Evolutionary conservation across 2,113 vertebrate genomes (phyloP).

Genomic region (Atrichornis clamosus): DNA sequence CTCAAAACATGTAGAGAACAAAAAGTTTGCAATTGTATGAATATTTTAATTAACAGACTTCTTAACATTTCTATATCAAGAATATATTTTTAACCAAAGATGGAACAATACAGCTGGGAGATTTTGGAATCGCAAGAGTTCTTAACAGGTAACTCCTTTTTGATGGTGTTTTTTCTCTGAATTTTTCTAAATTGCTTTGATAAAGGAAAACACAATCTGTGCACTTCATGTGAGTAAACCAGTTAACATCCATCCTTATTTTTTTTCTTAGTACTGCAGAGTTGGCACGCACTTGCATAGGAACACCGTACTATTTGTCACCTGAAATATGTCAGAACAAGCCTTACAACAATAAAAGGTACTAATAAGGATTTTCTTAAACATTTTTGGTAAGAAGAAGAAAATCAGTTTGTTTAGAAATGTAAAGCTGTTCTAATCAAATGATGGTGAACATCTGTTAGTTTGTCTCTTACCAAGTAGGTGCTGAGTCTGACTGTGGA

Average conservation of each 20-base stretch:
- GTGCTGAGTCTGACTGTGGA: neutral
- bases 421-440: neutral
- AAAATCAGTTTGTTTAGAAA: neutral
- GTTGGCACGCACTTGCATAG: constrained; percentile 94
- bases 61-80: constrained; percentile 60
- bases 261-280: constrained; percentile 86
- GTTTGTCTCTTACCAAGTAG: neutral
- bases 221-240: neutral
- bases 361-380: neutral
- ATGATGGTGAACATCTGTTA: neutral
- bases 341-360: constrained; percentile 99
- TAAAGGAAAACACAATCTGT: neutral
- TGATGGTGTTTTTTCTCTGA: neutral
- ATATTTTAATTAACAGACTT: constrained; percentile 51
- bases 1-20: neutral
- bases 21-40: neutral
- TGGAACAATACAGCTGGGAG: constrained; percentile 94
- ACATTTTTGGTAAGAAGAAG: neutral
- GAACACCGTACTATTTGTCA: constrained; percentile 95
- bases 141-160: constrained; percentile 85
- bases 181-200: neutral
- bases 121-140: constrained; percentile 97
- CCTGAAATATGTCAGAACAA: constrained; percentile 99
- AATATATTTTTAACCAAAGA: constrained; percentile 99
- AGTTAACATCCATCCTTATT: neutral